phyloP scores from a whole-genome alignment of 2,888 invertebrate species.

The Lottia scabra region DNA sequence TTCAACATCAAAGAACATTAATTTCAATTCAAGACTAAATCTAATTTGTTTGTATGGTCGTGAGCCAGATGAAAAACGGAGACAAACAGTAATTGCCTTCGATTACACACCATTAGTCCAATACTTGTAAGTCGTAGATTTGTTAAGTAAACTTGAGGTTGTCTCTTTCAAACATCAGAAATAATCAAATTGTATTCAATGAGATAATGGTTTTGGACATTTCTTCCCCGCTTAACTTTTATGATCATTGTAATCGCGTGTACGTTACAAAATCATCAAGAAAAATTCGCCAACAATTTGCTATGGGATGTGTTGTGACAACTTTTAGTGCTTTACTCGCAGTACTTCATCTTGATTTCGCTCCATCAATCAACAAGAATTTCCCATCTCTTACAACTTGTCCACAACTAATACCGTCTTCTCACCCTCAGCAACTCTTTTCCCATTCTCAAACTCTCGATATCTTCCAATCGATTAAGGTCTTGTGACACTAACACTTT shows the following conservation, averaged over 20 bases:
- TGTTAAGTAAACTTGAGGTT: background rate
- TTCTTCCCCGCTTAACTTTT: background rate
- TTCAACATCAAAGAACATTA: background rate
- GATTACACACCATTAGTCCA: conserved; percentile 2
- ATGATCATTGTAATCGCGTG: conserved; percentile 2
- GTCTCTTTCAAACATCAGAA: background rate
- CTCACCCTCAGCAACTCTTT: background rate
- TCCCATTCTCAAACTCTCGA: background rate
- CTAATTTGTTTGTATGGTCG: background rate
- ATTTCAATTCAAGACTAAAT: conserved; percentile 1
- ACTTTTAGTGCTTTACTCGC: background rate
- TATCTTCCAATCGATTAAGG: background rate
- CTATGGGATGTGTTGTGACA: background rate
- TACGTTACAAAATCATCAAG: background rate
- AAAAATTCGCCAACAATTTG: conserved; percentile 6
- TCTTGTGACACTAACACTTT: background rate
- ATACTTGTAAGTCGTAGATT: conserved; percentile 1
- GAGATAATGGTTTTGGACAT: conserved; percentile 3
- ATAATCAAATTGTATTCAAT: background rate
- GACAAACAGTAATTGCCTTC: conserved; percentile 4
- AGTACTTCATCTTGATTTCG: background rate
- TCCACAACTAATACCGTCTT: background rate
- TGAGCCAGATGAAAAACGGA: conserved; percentile 1
- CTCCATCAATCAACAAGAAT: background rate
- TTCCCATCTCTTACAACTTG: background rate